Base-by-base conservation (phyloP, 2,797 vertebrate species). In the Enteromius treurensis region DNA sequence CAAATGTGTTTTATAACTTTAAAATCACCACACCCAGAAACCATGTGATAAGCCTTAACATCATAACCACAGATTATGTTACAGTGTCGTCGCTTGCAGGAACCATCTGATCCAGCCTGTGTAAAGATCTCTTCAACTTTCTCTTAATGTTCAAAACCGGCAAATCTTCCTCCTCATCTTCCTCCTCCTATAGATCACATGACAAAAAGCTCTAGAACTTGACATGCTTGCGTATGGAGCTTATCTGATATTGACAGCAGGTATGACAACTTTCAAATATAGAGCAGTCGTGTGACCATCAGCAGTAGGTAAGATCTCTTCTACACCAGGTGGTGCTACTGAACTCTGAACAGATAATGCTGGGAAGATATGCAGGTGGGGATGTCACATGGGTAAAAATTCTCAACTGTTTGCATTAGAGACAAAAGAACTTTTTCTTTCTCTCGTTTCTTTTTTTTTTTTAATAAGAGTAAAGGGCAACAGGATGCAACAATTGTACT, bases 61-160 rank as follows among this genome's bases (percentile, higher is more conserved):
- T 77, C 32, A 81, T 4, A n/a, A 60, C 26, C 60, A 69, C 3
- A 79, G 10, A 37, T 74, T 32, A 42, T 26, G 53, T 91, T 91
- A 90, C 90, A 82, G 82, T 51, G 67, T 88, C 82, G 9, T 84
- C 80, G 34, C 80, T 81, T 60, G 83, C 73, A 17, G 87, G 78
- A 51, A 88, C 77, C 3, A 69, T 77, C 85, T 87, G 90, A 79
- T 91, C 89, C 81, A 49, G 70, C 77, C 40, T 82, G 11, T 51
- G 73, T 47, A 89, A 89, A 1, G 80, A 87, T 19, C 82, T 87
- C 73, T 83, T 86, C 34, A 70, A 82, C 70, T 0, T 82, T 76
- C 86, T 87, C 91, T 89, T 90, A 82, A 89, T 62, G 82, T 90
- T 88, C 83, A 90, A 55, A 64, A 74, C 64, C 4, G 79, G 79